Base-by-base conservation (phyloP, 2,113 vertebrate genomes). In the Ondatra zibethicus region DNA sequence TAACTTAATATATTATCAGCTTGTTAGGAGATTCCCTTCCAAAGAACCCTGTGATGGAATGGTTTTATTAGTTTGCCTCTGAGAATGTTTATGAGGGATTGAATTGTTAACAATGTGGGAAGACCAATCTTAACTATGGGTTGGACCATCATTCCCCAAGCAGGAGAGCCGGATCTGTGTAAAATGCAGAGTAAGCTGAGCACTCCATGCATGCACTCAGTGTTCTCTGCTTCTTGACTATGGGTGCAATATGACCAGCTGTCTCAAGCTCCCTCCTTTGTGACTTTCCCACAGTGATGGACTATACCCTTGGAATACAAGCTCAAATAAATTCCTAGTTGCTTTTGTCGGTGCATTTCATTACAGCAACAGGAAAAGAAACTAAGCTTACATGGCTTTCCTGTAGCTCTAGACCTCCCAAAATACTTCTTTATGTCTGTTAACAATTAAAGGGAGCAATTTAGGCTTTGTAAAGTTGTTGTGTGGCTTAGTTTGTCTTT, bases 371-470 rank as follows among this genome's bases (percentile, higher is more conserved):
- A 75, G 21, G 10, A 39, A 73, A 73, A 76, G 5, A 42, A 75
- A 75, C 45, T 45, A 25, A 75, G n/a, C n/a, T 73, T 8, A 7
- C 66, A 1, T 94, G 61, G 5, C 45, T 77, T 95, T 92, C 39
- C 65, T 66, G 78, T 94, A 55, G 21, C 12, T 11, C 58, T 50
- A 76, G 63, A 76, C 33, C 9, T 93, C 77, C 76, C 52, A 52
- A 91, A 85, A 70, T 86, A 14, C 31, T 82, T 91, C 92, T 52
- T 82, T 88, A 92, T 65, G n/a, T 78, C 55, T 93, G 63, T 85
- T 85, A 96, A 92, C 91, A 91, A 94, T 81, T 89, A 4, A 72
- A 97, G 92, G 39, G 87, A 93, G 42, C n/a, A 88, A 73, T 25
- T 84, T 90, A 92, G 33, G 10, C 50, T 88, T 50, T 39, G 73